Base-by-base conservation (phyloP, 1,140 invertebrate species). In the Colletes gigas region DNA sequence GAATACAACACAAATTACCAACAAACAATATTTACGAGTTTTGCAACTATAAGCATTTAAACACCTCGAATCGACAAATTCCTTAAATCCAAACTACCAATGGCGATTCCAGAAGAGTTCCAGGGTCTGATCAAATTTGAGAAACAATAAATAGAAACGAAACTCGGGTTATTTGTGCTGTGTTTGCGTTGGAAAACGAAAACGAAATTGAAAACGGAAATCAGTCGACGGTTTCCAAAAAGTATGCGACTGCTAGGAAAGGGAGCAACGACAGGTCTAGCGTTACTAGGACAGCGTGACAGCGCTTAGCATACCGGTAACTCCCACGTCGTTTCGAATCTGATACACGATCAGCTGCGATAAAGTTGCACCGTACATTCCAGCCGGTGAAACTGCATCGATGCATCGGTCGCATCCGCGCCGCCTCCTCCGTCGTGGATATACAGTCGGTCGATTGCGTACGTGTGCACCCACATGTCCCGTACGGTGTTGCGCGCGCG, bases 361-460 rank as follows among this genome's bases (percentile, higher is more conserved):
- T 74, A 63, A 80, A 83, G 80, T 47, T 68, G 70, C 72, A 82
- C 79, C 81, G 81, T 65, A 82, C 81, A 55, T 75, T 74, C 62
- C 50, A 83, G 71, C 69, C 52, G 80, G 50, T 10, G 50, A 50
- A 50, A 50, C 50, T 50, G 54, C 47, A 50, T 50, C 62, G 77
- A 67, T 65, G 67, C 80, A 65, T 76, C 55, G 72, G 70, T 55
- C 72, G 78, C 65, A 82, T 50, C 50, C 50, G 50, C 50, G 50
- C 50, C 10, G 50, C 50, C 50, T 55, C 60, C 60, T 71, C 44
- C 9, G 30, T 47, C 68, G 57, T 47, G 57, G 71, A 9, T 50
- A 73, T 62, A 65, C 70, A 44, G 54, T 44, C n/a, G 21, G 69
- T 75, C 81, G 55, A 68, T 67, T 68, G 72, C 55, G 4, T 41